These are phyloP conservation scores for Pogonophryne albipinna DNA, from an alignment of 2,797 vertebrate species.

Conservation along the genomic window DNA sequence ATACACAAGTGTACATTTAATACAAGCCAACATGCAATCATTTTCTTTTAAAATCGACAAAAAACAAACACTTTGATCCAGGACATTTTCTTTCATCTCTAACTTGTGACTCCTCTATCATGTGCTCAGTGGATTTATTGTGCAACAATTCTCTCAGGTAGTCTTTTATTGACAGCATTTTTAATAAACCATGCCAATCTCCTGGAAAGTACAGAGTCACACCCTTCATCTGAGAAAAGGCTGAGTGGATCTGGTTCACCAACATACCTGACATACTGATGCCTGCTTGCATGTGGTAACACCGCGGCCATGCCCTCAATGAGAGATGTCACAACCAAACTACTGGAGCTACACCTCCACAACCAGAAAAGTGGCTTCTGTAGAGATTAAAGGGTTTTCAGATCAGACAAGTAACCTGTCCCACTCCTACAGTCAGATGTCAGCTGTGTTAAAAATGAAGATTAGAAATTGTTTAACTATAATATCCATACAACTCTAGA, in stretches of 20 bases:
- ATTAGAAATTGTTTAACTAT: not conserved
- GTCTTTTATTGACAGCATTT: slow-evolving; percentile 24
- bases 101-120: not conserved
- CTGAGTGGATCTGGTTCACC: slow-evolving; percentile 78
- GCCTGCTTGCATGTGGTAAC: slow-evolving; percentile 74
- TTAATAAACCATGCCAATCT: slow-evolving; percentile 48
- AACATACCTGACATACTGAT: slow-evolving; percentile 81
- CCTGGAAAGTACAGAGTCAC: slow-evolving; percentile 58
- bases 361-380: slow-evolving; percentile 3
- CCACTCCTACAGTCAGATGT: not conserved
- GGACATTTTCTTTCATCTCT: not conserved
- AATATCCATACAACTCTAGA: not conserved
- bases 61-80: not conserved
- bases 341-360: slow-evolving; percentile 6
- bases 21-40: not conserved
- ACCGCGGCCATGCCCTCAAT: slow-evolving; percentile 63
- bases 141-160: not conserved
- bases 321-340: slow-evolving; percentile 63
- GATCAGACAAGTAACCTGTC: slow-evolving; percentile 6
- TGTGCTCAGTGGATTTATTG: not conserved
- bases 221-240: slow-evolving; percentile 57
- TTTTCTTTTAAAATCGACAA: not conserved
- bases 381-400: not conserved
- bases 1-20: not conserved
- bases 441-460: not conserved